phyloP scores from a whole-genome alignment of 1,140 invertebrate species.

The Hylaeus volcanicus region DNA sequence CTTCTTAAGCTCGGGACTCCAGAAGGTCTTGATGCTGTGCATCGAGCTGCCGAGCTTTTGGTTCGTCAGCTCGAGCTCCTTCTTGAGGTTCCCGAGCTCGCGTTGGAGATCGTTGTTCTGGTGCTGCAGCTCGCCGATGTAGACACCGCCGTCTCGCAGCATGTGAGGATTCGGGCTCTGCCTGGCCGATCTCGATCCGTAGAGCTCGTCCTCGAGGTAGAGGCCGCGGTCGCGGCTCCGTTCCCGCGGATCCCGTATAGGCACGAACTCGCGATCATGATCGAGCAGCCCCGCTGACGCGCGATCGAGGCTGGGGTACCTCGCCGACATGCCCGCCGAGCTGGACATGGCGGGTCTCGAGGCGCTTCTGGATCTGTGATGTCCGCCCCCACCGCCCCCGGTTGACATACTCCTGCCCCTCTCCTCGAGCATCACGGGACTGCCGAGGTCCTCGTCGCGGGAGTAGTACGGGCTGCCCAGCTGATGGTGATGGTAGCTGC shows the following conservation, averaged over 20 bases:
- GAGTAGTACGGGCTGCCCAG: conserved; percentile 86
- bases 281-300: conserved; percentile 82
- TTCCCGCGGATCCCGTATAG: conserved; percentile 87
- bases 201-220: conserved; percentile 88
- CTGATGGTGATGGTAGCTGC: conserved; percentile 82
- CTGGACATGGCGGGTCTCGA: conserved; percentile 81
- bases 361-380: conserved; percentile 84
- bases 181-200: conserved; percentile 85
- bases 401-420: conserved; percentile 83
- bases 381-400: conserved; percentile 82
- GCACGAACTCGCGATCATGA: conserved; percentile 90
- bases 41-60: conserved; percentile 99
- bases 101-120: conserved; percentile 97
- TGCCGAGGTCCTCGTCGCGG: conserved; percentile 87
- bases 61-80: conserved; percentile 97
- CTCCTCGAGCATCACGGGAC: conserved; percentile 85
- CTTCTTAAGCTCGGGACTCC: conserved; percentile 99
- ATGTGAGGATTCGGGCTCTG: conserved; percentile 87
- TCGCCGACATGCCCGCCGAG: conserved; percentile 81
- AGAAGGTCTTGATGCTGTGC: conserved; percentile 99
- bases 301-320: conserved; percentile 90
- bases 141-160: conserved; percentile 80
- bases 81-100: conserved; percentile 97
- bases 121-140: conserved; percentile 95
- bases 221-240: conserved; percentile 84